Base-by-base conservation (phyloP, 2,797 vertebrate genomes). In the Etheostoma perlongum region DNA sequence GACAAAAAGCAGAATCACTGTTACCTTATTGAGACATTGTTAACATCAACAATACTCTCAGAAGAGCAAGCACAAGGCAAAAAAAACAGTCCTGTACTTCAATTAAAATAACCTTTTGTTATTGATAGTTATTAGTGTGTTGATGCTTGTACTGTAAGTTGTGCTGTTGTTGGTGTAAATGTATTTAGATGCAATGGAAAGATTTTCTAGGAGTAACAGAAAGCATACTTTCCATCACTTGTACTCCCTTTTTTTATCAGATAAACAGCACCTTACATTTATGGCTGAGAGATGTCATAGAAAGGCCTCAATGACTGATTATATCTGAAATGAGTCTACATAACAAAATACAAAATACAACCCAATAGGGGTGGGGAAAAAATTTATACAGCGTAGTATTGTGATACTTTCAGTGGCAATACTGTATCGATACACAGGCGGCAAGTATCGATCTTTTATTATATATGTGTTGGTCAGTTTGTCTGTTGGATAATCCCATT, bases 1-100 rank as follows among this genome's bases (percentile, higher is more conserved):
- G 48, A 6, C 62, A 27, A 53, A 66, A 65, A 47, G 51, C 64
- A 59, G 58, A 68, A 58, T 54, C n/a, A 33, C 2, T 5, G 30
- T 9, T 23, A 1, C 30, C 23, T 27, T 47, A n/a, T 47, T 36
- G 14, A 8, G 11, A 72, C 2, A 0, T 60, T 44, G 13, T 44
- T 23, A 5, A 44, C 21, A 44, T 14, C 0, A 44, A 23, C n/a
- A 23, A 8, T 9, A 65, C 27, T 15, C 27, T 36, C 18, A 66
- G 10, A 40, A 40, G 11, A 40, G 36, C 36, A 40, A 36, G 36
- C 36, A 36, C 9, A 10, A 36, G 9, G 36, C 57, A 40, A 33
- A 58, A 58, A 58, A 36, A 52, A 25, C 16, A 55, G 11, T 6
- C 33, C 36, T 44, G 1, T 5, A 11, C 13, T 16, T 27, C 9